A percentile compares a stretch with the other conserved stretches of the same genome.
Conservation (phyloP, 2,888 invertebrate species). For the Lithophane socia region DNA sequence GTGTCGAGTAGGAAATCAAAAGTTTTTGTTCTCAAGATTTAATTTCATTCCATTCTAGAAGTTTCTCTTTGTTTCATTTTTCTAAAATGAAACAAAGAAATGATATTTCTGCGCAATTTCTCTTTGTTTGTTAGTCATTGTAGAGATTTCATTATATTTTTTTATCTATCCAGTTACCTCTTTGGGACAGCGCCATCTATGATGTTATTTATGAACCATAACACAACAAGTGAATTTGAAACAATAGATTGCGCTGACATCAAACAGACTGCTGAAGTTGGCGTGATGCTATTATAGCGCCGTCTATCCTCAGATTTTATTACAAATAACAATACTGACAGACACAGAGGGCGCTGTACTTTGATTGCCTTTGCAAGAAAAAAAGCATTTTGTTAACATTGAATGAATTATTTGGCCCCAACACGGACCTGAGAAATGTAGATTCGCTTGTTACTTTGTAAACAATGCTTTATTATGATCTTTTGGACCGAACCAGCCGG, state of each 20-base stretch:
- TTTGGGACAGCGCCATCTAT: conserved; percentile 34
- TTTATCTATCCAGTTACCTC: background rate
- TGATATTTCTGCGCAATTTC: background rate
- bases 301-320: conserved; percentile 28
- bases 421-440: background rate
- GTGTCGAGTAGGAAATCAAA: conserved; percentile 42
- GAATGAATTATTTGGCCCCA: conserved; percentile 21
- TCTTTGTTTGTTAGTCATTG: background rate
- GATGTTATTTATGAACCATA: fast-evolving
- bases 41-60: background rate
- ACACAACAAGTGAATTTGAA: background rate
- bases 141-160: too few relatives aligned
- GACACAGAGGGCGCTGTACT: conserved; percentile 33
- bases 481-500: conserved; percentile 5
- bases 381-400: background rate
- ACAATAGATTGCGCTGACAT: background rate
- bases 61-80: background rate
- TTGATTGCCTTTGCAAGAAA: background rate
- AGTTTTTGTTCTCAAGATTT: background rate
- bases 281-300: background rate
- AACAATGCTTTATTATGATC: conserved; percentile 44
- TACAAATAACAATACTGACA: background rate
- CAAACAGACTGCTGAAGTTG: fast-evolving
- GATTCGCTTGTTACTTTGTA: conserved; percentile 15
- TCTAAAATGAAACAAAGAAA: background rate